These are phyloP conservation scores for Ia io DNA, from an alignment of 2,113 vertebrate genomes.

Conservation along the genomic window DNA sequence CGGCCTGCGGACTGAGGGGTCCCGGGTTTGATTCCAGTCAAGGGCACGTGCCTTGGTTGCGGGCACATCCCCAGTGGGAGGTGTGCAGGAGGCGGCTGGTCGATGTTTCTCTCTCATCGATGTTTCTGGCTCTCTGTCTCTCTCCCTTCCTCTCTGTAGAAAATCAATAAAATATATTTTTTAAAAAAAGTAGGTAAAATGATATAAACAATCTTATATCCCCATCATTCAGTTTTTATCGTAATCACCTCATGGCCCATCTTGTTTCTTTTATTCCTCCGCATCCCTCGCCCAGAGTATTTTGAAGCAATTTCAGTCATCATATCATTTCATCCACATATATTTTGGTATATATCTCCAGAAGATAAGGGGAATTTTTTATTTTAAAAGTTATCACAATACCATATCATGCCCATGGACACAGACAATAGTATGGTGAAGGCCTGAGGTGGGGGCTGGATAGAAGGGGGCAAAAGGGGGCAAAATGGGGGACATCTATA, in stretches of 20 bases:
- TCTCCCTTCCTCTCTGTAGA: no score
- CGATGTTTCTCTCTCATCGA: no score
- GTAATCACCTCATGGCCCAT: background rate
- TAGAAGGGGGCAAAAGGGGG: background rate
- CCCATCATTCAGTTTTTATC: background rate
- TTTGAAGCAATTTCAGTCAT: constrained; percentile 41
- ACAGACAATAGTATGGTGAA: background rate
- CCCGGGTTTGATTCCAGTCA: no score
- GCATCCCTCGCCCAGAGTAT: background rate
- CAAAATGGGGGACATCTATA: background rate
- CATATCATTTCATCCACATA: background rate
- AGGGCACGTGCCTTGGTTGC: no score
- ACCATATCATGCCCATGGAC: background rate
- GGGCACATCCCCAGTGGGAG: no score
- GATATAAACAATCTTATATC: background rate
- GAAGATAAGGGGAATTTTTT: background rate
- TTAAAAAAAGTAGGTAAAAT: background rate
- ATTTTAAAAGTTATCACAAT: background rate
- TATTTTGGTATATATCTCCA: background rate
- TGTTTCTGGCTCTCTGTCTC: no score
- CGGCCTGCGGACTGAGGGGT: no score
- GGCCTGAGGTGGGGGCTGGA: background rate
- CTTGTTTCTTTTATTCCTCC: background rate
- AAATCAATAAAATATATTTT: no score
- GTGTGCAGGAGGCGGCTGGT: no score